Conservation (phyloP, 1,140 invertebrate genomes). For the Hormaphis cornu region DNA sequence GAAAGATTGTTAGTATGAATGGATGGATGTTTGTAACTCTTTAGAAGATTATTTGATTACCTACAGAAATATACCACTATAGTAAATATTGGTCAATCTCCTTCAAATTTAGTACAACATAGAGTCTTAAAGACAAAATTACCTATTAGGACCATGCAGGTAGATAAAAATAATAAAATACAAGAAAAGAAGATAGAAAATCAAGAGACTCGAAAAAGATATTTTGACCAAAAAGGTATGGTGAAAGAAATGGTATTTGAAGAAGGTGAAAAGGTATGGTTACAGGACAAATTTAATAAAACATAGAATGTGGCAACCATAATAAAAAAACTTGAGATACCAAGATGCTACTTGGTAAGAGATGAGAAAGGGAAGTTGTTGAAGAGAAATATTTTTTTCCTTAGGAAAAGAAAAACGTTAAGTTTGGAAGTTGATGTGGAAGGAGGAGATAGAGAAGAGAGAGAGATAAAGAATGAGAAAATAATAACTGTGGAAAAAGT, state of each 20-base stretch:
- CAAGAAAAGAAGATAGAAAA: not conserved
- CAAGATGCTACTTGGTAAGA: not conserved
- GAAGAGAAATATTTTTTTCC: too few species aligned
- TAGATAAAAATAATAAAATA: not conserved
- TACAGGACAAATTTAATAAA: not conserved
- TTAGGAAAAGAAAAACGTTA: too few species aligned
- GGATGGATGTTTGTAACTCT: too few species aligned
- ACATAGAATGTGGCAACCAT: not conserved
- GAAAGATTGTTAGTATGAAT: too few species aligned
- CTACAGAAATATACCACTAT: conserved; percentile 6
- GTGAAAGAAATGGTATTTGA: not conserved
- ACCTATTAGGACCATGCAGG: not conserved
- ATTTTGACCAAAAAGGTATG: not conserved
- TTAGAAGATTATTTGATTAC: not conserved
- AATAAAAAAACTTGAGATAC: not conserved
- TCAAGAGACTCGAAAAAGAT: not conserved
- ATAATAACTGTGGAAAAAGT: too few species aligned
- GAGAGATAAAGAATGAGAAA: too few species aligned
- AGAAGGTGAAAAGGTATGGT: not conserved
- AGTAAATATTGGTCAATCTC: not conserved
- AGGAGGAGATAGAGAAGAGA: too few species aligned
- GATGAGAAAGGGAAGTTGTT: too few species aligned
- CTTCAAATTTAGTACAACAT: conserved; percentile 15
- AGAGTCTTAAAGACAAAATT: conserved; percentile 2
- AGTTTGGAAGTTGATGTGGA: too few species aligned